These are phyloP conservation scores for Papilio machaon DNA, from an alignment of 1,140 invertebrate species.

Conservation along the genomic window DNA sequence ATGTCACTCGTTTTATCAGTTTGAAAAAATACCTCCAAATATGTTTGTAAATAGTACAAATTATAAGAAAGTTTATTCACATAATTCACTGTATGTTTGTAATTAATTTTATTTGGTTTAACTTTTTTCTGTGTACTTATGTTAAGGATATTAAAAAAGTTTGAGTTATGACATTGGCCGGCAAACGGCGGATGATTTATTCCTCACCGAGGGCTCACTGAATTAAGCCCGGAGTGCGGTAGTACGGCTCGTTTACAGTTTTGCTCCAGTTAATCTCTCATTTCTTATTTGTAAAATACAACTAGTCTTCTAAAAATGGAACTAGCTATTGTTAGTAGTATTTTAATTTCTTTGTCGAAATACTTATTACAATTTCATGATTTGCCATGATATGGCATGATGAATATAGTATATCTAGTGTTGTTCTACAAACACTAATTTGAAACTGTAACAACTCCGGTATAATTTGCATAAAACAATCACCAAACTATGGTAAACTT, in stretches of 20 bases:
- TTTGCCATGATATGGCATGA: neutral
- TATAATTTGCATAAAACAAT: too few relatives aligned
- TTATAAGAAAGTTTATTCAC: neutral
- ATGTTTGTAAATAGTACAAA: too few relatives aligned
- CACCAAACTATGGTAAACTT: too few relatives aligned
- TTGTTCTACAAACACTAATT: too few relatives aligned
- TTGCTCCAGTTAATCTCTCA: conserved; percentile 12
- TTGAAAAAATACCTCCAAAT: neutral
- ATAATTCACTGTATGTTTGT: neutral
- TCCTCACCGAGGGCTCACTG: conserved; percentile 7
- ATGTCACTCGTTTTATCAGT: neutral
- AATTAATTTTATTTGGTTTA: neutral
- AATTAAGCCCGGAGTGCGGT: conserved; percentile 10
- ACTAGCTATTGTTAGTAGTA: neutral
- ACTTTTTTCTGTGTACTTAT: neutral
- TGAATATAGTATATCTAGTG: too few relatives aligned
- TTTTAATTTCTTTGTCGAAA: neutral
- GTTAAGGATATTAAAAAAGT: conserved; percentile 11
- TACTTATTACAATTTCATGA: neutral
- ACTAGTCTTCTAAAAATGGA: conserved; percentile 1
- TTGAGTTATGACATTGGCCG: conserved; percentile 12
- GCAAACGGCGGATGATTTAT: conserved; percentile 22
- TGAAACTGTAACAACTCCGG: too few relatives aligned
- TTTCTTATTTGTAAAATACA: conserved; percentile 21
- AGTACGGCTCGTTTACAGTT: conserved; percentile 22